A percentile compares a stretch with the other conserved stretches of the same genome.
These are phyloP conservation scores for Scleropages formosus DNA, from an alignment of 2,797 vertebrate genomes.

Conservation along the genomic window DNA sequence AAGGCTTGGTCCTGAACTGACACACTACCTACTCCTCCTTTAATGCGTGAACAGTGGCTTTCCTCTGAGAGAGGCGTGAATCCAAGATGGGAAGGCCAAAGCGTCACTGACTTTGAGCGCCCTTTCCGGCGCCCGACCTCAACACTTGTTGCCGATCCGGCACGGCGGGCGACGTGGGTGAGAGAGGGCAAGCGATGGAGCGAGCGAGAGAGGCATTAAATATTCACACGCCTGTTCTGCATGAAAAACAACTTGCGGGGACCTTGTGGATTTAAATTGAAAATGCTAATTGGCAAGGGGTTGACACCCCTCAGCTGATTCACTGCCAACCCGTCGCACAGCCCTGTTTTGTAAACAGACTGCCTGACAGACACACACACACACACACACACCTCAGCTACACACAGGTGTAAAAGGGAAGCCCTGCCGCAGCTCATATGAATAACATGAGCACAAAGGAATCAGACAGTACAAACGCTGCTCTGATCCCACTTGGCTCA, in stretches of 20 bases:
- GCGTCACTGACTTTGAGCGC: conserved; percentile 37
- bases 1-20: too few relatives aligned
- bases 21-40: too few relatives aligned
- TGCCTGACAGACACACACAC: background rate
- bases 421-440: background rate
- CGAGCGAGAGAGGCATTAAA: conserved; percentile 36
- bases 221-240: conserved; percentile 46
- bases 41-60: too few relatives aligned
- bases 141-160: too few relatives aligned
- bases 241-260: conserved; percentile 40
- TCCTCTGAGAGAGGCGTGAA: too few relatives aligned
- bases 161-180: conserved; percentile 22
- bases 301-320: background rate
- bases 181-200: too few relatives aligned
- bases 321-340: too few relatives aligned
- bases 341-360: too few relatives aligned
- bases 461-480: too few relatives aligned
- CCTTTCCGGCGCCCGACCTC: conserved; percentile 27
- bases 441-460: too few relatives aligned
- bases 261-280: conserved; percentile 44
- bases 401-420: background rate
- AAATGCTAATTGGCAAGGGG: conserved; percentile 35
- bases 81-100: too few relatives aligned
- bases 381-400: background rate
- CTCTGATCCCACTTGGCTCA: too few relatives aligned